phyloP scores from a whole-genome alignment of 2,113 vertebrate genomes.

The Dromiciops gliroides region DNA sequence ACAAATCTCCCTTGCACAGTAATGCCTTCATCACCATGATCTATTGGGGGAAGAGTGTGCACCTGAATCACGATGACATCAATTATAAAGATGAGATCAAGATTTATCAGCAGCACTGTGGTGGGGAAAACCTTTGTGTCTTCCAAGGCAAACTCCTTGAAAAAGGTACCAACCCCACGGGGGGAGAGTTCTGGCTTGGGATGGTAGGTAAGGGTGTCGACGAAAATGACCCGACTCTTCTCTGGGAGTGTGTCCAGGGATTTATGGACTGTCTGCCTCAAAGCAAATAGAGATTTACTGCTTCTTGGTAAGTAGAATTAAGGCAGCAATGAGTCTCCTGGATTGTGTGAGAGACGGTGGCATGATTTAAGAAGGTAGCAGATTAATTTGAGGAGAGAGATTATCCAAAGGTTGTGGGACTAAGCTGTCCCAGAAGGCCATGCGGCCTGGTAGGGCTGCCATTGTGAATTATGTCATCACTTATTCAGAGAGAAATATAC shows the following conservation, averaged over 20 bases:
- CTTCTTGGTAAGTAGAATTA: slow-evolving; percentile 63
- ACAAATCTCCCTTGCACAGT: slow-evolving; percentile 85
- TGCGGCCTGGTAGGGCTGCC: slow-evolving; percentile 66
- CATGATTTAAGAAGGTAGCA: slow-evolving; percentile 72
- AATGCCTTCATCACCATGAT: slow-evolving; percentile 89
- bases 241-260: slow-evolving; percentile 63
- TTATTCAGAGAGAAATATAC: slow-evolving; percentile 56
- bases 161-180: slow-evolving; percentile 87
- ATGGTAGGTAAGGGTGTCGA: slow-evolving; percentile 31
- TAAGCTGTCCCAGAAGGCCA: slow-evolving; percentile 63
- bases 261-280: slow-evolving; percentile 71
- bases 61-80: slow-evolving; percentile 82
- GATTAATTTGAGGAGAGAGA: slow-evolving; percentile 71
- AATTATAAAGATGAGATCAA: slow-evolving; percentile 90
- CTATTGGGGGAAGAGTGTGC: slow-evolving; percentile 91
- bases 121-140: slow-evolving; percentile 96
- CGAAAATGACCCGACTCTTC: slow-evolving; percentile 72
- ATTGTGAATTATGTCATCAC: slow-evolving; percentile 32
- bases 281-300: slow-evolving; percentile 73
- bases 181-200: slow-evolving; percentile 21
- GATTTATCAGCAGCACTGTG: slow-evolving; percentile 96
- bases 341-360: slow-evolving; percentile 64
- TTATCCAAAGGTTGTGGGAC: slow-evolving; percentile 69
- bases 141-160: slow-evolving; percentile 90
- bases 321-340: slow-evolving; percentile 70